A percentile compares a stretch with the other conserved stretches of the same genome.
phyloP scores from a whole-genome alignment of 2,797 vertebrate species.

The Sebastes matsubarae region DNA sequence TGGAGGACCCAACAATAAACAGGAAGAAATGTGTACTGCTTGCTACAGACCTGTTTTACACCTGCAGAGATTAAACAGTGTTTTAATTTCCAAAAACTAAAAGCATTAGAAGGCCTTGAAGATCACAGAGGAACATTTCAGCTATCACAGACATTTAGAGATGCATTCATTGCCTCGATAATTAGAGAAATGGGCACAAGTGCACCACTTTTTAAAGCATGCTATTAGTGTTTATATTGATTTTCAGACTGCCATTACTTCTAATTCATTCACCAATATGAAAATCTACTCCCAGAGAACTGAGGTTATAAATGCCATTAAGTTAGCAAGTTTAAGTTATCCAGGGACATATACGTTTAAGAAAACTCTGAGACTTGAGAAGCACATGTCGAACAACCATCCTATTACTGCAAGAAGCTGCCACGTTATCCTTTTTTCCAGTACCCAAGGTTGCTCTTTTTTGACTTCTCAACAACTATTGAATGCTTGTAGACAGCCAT shows the following conservation, averaged over 20 bases:
- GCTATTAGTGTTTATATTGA: constrained; percentile 14
- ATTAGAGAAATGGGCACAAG: neutral
- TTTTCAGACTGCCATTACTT: constrained; percentile 6
- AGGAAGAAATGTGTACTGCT: neutral
- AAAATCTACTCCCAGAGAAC: neutral
- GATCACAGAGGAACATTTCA: constrained; percentile 8
- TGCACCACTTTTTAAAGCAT: constrained; percentile 7
- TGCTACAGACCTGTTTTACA: neutral
- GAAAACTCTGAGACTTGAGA: neutral
- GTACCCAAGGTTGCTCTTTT: neutral
- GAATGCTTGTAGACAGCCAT: neutral
- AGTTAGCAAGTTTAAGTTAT: neutral
- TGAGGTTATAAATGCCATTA: neutral
- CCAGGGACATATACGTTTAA: neutral
- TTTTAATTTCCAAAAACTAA: neutral
- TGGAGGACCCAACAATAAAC: neutral
- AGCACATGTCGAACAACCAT: neutral
- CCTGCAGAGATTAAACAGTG: neutral
- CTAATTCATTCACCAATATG: constrained; percentile 11
- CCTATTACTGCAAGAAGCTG: neutral
- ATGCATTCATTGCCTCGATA: constrained; percentile 8
- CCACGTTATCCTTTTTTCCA: neutral
- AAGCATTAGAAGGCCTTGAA: constrained; percentile 15
- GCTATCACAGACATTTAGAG: constrained; percentile 20
- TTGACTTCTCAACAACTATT: neutral